Evolutionary conservation across 1,140 invertebrate species (phyloP), one percentile per base, ranked within the genome.

Genomic region (Cotesia glomerata): DNA sequence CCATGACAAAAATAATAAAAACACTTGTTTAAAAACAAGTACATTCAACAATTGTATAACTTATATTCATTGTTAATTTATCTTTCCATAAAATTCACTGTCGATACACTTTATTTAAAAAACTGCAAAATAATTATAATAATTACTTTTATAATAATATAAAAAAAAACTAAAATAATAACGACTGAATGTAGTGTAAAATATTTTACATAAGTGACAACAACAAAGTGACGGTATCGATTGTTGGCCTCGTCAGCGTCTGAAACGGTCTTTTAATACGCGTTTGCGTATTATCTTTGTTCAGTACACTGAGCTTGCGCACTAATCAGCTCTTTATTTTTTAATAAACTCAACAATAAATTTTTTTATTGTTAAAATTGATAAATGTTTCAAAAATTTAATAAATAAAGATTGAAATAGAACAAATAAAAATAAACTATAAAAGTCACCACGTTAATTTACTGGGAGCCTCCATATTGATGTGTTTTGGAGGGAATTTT

Each of bases 241-340:
- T 35, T 13, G 16, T 26, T 34, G 16, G 16, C 11, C 32, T 16
- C 36, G 11, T 36, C 35, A 39, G 69, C 59, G 58, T 70, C 61
- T 34, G 69, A 45, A 63, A 49, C 45, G 39, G 39, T 45, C 39
- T 45, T 45, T 45, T 45, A 45, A 45, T 45, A 32, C 62, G 52
- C 69, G 69, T 26, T 65, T 71, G 62, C 62, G 69, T 65, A 71
- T 39, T 49, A 64, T 9, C 18, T 56, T 4, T 49, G n/a, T 39
- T 52, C 18, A 11, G 51, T 34, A 34, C 32, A n/a, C 18, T 52
- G 36, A 63, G 69, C n/a, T 52, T 45, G 61, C 36, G 62, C 62
- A 64, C 34, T 45, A 4, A 11, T 8, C 5, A 45, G 5, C 39
- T 45, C 39, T 45, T 45, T 45, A 45, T 45, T 45, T 45, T 45